These are phyloP conservation scores for Mus spicilegus DNA, from an alignment of 2,113 vertebrate genomes.

Conservation along the genomic window DNA sequence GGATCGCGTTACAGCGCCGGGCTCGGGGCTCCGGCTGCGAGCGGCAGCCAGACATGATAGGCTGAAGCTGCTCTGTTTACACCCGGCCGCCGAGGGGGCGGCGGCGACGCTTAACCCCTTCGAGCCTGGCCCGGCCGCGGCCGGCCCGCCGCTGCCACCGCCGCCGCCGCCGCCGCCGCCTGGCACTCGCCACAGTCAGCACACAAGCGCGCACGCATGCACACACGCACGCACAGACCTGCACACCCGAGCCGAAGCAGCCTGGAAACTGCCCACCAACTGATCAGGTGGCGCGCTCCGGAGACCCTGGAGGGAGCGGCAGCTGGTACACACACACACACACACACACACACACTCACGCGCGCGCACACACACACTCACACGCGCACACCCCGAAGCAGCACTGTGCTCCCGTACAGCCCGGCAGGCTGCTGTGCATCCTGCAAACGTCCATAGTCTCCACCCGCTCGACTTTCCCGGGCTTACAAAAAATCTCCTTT, in stretches of 20 bases:
- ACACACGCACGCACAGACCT: background rate
- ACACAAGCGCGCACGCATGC: background rate
- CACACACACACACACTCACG: too few species aligned
- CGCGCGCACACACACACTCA: background rate
- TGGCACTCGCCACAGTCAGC: background rate
- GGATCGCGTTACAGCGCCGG: slow-evolving; percentile 92
- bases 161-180: background rate
- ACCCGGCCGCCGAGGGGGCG: slow-evolving; percentile 86
- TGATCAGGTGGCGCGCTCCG: background rate
- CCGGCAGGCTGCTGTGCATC: background rate
- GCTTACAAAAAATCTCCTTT: slow-evolving; percentile 32
- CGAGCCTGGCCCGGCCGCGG: slow-evolving; percentile 55
- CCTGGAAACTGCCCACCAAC: background rate
- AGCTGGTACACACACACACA: background rate
- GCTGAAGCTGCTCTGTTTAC: slow-evolving; percentile 90
- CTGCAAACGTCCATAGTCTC: background rate
- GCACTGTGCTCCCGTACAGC: background rate
- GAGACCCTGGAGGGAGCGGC: background rate
- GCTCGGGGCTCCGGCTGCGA: slow-evolving; percentile 86
- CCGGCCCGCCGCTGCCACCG: background rate
- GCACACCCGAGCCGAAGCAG: background rate
- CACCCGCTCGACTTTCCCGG: background rate
- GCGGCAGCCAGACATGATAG: slow-evolving; percentile 91
- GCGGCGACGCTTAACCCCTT: slow-evolving; percentile 86
- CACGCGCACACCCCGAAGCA: background rate